Evolutionary conservation across 1,140 invertebrate species (phyloP), one percentile per base, ranked within the genome.

Genomic region (Caenorhabditis remanei): DNA sequence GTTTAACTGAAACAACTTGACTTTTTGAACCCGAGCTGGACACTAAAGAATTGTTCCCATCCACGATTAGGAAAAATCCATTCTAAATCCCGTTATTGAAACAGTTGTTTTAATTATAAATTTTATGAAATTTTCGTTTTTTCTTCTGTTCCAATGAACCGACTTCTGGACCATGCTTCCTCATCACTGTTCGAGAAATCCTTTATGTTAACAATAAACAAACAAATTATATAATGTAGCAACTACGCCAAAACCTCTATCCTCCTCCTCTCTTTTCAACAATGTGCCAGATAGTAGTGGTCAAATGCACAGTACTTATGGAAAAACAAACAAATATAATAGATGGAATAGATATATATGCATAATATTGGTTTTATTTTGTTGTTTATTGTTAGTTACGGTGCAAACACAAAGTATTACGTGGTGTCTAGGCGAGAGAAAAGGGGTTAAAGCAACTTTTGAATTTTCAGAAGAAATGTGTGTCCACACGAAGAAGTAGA

Each of bases 401-500:
- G 43, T 79, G 40, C 21, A 46, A 65, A 13, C 19, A 43, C 9
- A 2, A 19, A 79, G 2, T 16, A 71, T 71, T 65, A 65, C 61
- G 61, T 65, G 32, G 24, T 32, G 61, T 32, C 24, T 32, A 8
- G 8, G 2, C 0, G 1, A 19, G 56, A 0, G 83, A 83, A 63
- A n/a, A n/a, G n/a, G n/a, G n/a, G n/a, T n/a, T n/a, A n/a, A n/a
- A n/a, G n/a, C 32, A 32, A 32, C 32, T 32, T 6, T 41, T 14
- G 21, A 48, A 84, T 63, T 91, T 92, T 50, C 88, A 92, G 92
- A 58, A 88, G 86, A 48, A 91, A 92, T 65, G 92, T 92, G 9
- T 92, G 91, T 88, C 92, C 91, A 13, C 87, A 92, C 58, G 91
- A 92, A 71, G 89, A 92, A 71, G 41, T 91, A 5, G 90, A 92